Base-by-base conservation (phyloP, 2,113 vertebrate species). In the Bubalus kerabau region DNA sequence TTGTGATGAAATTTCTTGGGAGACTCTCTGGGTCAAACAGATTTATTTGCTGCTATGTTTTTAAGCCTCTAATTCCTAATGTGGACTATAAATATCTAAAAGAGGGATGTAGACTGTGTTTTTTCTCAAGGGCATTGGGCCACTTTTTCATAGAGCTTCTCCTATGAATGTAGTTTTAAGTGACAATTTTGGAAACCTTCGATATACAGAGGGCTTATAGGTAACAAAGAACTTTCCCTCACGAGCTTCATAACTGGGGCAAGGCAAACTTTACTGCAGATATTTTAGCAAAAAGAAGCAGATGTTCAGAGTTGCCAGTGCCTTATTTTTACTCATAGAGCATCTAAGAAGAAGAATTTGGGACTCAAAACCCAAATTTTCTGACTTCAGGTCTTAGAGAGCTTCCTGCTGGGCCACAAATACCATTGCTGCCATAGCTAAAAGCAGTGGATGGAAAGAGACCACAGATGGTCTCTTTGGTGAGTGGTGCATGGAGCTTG, bases 81-180 rank as follows among this genome's bases (percentile, higher is more conserved):
- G 30, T 36, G 19, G 6, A 21, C 32, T 23, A 48, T 43, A 16
- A 21, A n/a, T 21, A 76, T 71, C n/a, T 16, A 48, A 87, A 87
- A 59, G 28, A 43, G 11, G 14, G 19, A 10, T 17, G 24, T 2
- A n/a, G 32, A 2, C 7, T 6, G 2, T 43, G 0, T 7, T 43
- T 21, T 92, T 67, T 52, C n/a, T 36, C 26, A 23, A 52, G 52
- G 0, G n/a, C 15, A 30, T 6, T 30, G n/a, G 48, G 9, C 5
- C 13, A 43, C 12, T 91, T 64, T 67, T 56, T 62, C 26, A 50
- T 0, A 16, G 46, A 80, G 8, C 23, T 16, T 50, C 67, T 52
- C 56, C 56, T 14, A 13, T 3, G n/a, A 62, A 26, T 36, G n/a
- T 2, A n/a, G 46, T 36, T 67, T 87, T 78, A 43, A 56, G 23